Conservation (phyloP, 2,888 invertebrate genomes). For the Meteorus colon region DNA sequence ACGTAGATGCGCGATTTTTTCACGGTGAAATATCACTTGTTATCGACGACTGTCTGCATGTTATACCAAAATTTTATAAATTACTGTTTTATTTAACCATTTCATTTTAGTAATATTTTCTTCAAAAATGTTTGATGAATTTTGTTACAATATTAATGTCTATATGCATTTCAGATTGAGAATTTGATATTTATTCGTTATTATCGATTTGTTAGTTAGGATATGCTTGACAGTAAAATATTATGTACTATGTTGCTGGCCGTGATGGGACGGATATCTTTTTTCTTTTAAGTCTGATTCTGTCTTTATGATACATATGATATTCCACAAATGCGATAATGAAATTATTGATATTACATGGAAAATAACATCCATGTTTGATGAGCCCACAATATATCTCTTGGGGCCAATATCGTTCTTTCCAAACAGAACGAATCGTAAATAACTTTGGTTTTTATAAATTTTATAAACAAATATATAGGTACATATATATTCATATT, state of each 20-base stretch:
- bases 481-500: not conserved
- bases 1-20: too few relatives aligned
- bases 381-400: not conserved
- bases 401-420: too few relatives aligned
- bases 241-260: constrained; percentile 44
- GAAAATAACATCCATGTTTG: not conserved
- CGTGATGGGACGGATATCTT: constrained; percentile 45
- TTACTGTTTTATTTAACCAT: not conserved
- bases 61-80: constrained; percentile 16
- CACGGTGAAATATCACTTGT: too few relatives aligned
- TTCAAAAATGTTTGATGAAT: not conserved
- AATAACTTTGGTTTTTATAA: not conserved
- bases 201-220: constrained; percentile 30
- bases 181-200: constrained; percentile 16
- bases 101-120: not conserved
- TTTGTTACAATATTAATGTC: not conserved
- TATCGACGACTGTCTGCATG: not conserved
- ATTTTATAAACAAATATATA: not conserved
- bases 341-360: not conserved
- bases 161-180: not conserved
- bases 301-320: not conserved
- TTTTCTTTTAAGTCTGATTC: constrained; percentile 5
- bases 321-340: not conserved
- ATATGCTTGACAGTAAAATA: constrained; percentile 45
- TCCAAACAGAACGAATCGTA: too few relatives aligned